A percentile compares a stretch with the other conserved stretches of the same genome.
Conservation (phyloP, 2,797 vertebrate genomes). For the Microcaecilia unicolor region DNA sequence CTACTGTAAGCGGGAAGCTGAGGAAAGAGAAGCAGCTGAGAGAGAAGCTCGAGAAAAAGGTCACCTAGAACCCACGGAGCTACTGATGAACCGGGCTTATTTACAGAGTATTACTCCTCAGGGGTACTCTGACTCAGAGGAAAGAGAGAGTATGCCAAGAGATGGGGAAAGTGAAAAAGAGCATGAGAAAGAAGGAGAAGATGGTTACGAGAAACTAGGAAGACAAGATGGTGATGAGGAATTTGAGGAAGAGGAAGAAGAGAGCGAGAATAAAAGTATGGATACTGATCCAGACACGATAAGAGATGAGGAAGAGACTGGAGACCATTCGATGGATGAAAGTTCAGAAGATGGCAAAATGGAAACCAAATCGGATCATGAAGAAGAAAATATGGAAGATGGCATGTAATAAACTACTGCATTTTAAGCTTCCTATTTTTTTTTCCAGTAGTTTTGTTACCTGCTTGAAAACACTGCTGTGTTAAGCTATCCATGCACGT, state of each 20-base stretch:
- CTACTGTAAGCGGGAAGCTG: constrained; percentile 95
- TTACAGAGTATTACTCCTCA: constrained; percentile 90
- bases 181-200: constrained; percentile 84
- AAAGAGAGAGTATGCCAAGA: constrained; percentile 76
- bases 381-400: constrained; percentile 92
- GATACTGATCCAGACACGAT: constrained; percentile 95
- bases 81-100: constrained; percentile 95
- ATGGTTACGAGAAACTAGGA: constrained; percentile 81
- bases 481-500: constrained; percentile 90
- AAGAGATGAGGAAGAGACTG: constrained; percentile 94
- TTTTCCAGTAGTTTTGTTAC: constrained; percentile 87
- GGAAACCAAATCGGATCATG: constrained; percentile 98
- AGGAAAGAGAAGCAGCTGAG: constrained; percentile 92
- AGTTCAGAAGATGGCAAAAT: constrained; percentile 97
- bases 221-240: constrained; percentile 79
- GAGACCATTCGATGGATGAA: constrained; percentile 96
- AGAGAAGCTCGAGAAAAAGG: constrained; percentile 84
- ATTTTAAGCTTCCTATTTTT: constrained; percentile 80
- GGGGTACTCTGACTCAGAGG: constrained; percentile 88
- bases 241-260: constrained; percentile 88
- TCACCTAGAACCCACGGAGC: constrained; percentile 90
- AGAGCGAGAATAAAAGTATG: constrained; percentile 96
- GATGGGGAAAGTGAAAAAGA: constrained; percentile 79
- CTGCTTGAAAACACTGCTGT: constrained; percentile 83
- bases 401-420: constrained; percentile 89